Base-by-base conservation (phyloP, 2,113 vertebrate species). In the Ailurus styani region DNA sequence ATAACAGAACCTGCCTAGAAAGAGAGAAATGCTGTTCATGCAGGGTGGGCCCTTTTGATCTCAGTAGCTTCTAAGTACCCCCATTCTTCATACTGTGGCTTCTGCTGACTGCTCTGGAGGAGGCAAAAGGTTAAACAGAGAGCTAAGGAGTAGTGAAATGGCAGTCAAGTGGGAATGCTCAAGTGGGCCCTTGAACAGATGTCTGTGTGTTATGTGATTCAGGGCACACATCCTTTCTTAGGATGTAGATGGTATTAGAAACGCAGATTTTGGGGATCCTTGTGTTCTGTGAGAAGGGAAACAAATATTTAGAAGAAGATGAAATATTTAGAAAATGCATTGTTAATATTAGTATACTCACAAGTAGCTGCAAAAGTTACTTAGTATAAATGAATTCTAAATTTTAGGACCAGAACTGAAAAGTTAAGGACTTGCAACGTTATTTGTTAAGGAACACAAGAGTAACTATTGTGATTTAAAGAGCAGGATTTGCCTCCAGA, bases 71-170 rank as follows among this genome's bases (percentile, higher is more conserved):
- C 97, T 95, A 75, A 98, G 96, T 90, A 95, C 21, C 45, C 45
- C 90, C 17, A 47, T 90, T 96, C 55, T 70, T 97, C 94, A 97
- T 96, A 81, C 96, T 97, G 97, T 95, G 98, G 97, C 93, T 97
- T 98, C 96, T 96, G 92, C 97, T 98, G 96, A 97, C 91, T 98
- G 90, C 97, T 94, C 97, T 98, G 93, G 84, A 95, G 66, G 98
- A 98, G 97, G 91, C 83, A 88, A 97, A 97, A 98, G 98, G 93
- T 66, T 96, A 96, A 96, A 97, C 47, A 88, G n/a, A 93, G 96
- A 96, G 57, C 73, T 75, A 75, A 34, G 92, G 90, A 93, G 85
- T 42, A 86, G 94, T 34, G 68, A 95, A 98, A 98, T 98, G 95
- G 98, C 98, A 98, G 97, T 64, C 34, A 1, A 93, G 87, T 86